Evolutionary conservation across 2,888 invertebrate genomes (phyloP).

Genomic region (Campoplex capitator): DNA sequence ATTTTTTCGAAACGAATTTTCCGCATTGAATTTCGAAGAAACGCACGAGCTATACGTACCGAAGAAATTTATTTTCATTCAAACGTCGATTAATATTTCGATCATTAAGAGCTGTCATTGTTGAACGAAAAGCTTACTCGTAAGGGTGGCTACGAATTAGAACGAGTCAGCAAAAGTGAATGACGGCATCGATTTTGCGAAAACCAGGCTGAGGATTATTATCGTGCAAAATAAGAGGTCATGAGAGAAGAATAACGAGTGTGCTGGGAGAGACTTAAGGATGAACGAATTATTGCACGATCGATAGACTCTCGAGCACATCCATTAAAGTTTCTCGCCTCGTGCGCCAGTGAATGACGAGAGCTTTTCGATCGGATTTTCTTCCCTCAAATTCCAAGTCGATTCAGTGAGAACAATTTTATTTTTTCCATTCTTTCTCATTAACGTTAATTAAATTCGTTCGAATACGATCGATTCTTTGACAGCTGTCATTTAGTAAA

Average conservation of each 20-base stretch:
- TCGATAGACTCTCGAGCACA: conserved; percentile 47
- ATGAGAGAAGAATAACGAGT: not conserved
- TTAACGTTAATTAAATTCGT: no score
- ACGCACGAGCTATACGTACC: not conserved
- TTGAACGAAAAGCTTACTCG: not conserved
- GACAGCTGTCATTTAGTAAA: no score
- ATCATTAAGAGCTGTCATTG: not conserved
- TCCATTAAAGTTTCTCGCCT: conserved; percentile 48
- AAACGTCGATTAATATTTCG: not conserved
- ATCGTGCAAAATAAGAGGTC: conserved; percentile 17
- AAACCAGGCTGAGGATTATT: not conserved
- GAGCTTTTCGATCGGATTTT: conserved; percentile 26
- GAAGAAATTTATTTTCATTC: not conserved
- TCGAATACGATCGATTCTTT: no score
- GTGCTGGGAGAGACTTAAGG: conserved; percentile 21
- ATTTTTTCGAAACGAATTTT: not conserved
- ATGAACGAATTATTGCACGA: conserved; percentile 31
- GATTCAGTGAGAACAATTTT: not conserved
- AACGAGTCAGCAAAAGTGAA: not conserved
- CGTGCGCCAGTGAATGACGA: not conserved
- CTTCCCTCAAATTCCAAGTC: conserved; percentile 11
- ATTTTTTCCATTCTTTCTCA: no score
- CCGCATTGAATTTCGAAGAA: not conserved
- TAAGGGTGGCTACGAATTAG: not conserved
- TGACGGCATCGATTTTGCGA: not conserved